These are phyloP conservation scores for Nomada ferruginata DNA, from an alignment of 2,888 invertebrate species.

Conservation along the genomic window DNA sequence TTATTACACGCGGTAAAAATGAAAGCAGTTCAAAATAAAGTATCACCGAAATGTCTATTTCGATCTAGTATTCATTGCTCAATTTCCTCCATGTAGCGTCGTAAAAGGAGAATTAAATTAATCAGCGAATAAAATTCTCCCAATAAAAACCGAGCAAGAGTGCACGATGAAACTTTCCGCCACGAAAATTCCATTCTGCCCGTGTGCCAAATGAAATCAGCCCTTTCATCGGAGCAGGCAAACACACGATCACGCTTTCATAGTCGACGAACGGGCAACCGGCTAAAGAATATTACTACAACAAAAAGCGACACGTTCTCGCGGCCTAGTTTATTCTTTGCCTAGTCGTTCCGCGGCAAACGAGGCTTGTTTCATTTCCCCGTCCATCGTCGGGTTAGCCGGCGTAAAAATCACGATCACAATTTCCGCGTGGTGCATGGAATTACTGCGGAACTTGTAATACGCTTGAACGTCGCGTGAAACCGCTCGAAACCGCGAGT, in stretches of 20 bases:
- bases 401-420: not conserved
- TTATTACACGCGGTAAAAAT: no score
- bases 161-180: not conserved
- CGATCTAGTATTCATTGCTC: no score
- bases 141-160: no score
- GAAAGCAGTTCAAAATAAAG: no score
- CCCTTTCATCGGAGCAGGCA: not conserved
- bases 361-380: constrained; percentile 5
- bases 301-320: not conserved
- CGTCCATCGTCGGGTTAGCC: not conserved
- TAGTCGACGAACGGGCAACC: no score
- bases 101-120: no score
- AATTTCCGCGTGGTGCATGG: not conserved
- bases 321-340: constrained; percentile 5
- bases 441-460: constrained; percentile 12
- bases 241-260: not conserved
- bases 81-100: no score
- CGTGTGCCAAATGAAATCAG: not conserved
- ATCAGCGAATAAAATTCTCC: no score
- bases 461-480: not conserved
- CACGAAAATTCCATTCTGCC: not conserved
- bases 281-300: constrained; percentile 2
- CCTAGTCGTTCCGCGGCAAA: constrained; percentile 6
- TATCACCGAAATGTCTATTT: no score
- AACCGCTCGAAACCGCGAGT: not conserved